These are phyloP conservation scores for Micrasema minimum DNA, from an alignment of 1,140 invertebrate genomes.

Conservation along the genomic window DNA sequence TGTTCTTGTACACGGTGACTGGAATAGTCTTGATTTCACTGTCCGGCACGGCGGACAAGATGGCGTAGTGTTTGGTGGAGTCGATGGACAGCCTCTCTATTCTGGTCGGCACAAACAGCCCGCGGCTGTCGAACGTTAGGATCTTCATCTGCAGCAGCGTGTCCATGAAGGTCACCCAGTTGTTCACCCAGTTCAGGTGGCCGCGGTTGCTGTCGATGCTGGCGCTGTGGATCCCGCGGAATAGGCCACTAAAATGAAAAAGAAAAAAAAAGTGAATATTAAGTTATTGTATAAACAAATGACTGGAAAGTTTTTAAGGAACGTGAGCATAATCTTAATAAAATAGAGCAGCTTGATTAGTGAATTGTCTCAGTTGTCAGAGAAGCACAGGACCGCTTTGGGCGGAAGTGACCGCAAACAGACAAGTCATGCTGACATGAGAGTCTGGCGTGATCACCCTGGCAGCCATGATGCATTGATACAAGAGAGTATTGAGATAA, in stretches of 20 bases:
- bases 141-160: constrained; percentile 91
- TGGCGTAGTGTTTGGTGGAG: constrained; percentile 72
- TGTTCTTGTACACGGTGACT: constrained; percentile 61
- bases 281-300: too few species aligned
- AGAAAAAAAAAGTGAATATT: too few species aligned
- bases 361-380: too few species aligned
- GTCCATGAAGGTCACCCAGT: constrained; percentile 94
- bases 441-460: too few species aligned
- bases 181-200: constrained; percentile 71
- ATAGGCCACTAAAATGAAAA: constrained; percentile 70
- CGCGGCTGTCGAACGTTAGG: constrained; percentile 76
- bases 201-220: constrained; percentile 64
- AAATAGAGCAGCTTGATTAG: too few species aligned
- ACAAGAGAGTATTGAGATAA: too few species aligned
- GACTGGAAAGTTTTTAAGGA: too few species aligned
- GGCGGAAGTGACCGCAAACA: too few species aligned
- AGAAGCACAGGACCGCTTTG: too few species aligned
- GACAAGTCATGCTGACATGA: too few species aligned
- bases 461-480: too few species aligned
- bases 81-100: constrained; percentile 85
- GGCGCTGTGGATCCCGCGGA: constrained; percentile 72
- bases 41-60: constrained; percentile 66
- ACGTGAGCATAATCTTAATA: too few species aligned
- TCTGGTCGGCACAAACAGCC: constrained; percentile 85
- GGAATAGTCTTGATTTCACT: constrained; percentile 61